Conservation (phyloP, 2,888 invertebrate genomes). For the Strigamia crassipes region DNA sequence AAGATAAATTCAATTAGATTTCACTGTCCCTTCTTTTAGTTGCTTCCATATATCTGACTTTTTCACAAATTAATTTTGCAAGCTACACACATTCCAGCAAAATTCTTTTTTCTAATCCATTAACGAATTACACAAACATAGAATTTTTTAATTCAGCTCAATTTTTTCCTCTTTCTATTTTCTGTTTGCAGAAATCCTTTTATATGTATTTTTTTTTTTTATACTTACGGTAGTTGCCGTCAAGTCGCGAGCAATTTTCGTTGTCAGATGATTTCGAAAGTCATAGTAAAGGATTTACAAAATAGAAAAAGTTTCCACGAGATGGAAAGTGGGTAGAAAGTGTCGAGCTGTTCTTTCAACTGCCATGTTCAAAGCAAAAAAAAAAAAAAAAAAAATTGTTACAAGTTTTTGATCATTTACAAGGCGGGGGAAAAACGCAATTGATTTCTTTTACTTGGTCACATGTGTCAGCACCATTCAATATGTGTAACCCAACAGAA, state of each 20-base stretch:
- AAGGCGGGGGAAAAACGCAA: neutral
- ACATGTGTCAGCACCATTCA: neutral
- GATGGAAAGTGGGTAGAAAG: neutral
- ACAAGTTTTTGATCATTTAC: neutral
- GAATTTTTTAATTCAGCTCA: neutral
- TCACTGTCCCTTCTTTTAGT: no score
- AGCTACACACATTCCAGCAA: neutral
- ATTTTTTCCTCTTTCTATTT: neutral
- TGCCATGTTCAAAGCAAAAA: neutral
- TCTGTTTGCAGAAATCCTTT: neutral
- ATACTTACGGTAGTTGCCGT: neutral
- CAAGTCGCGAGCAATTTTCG: neutral
- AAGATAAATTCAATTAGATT: constrained; percentile 3
- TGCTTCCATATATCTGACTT: neutral
- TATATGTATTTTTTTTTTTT: neutral
- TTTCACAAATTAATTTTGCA: neutral
- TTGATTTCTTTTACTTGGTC: neutral
- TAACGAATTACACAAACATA: neutral
- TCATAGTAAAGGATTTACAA: neutral
- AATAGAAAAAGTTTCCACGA: neutral
- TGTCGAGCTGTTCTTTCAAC: neutral
- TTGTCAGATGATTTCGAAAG: neutral
- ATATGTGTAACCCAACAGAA: neutral
- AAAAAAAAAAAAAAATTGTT: neutral
- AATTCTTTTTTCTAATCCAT: neutral